phyloP scores from a whole-genome alignment of 2,113 vertebrate species.

The Brienomyrus brachyistius region DNA sequence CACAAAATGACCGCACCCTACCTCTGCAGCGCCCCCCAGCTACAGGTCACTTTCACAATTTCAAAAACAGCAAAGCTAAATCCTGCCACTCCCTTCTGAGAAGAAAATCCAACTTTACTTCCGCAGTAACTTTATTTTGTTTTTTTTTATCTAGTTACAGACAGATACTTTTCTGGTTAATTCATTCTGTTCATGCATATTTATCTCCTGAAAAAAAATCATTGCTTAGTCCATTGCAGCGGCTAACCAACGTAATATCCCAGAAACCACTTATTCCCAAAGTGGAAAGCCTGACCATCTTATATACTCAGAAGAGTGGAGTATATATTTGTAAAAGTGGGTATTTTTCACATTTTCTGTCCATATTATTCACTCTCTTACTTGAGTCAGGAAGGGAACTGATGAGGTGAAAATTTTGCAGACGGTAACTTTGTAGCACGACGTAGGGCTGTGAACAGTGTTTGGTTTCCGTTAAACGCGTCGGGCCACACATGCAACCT shows the following conservation, averaged over 20 bases:
- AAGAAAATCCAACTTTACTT: neutral
- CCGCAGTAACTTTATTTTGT: neutral
- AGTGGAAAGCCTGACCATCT: neutral
- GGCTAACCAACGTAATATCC: neutral
- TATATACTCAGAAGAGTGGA: neutral
- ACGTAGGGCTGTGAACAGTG: neutral
- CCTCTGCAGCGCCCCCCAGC: too few relatives aligned
- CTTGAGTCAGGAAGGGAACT: neutral
- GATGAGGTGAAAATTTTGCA: neutral
- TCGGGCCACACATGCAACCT: neutral
- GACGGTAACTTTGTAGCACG: neutral
- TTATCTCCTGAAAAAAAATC: neutral
- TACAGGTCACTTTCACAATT: neutral
- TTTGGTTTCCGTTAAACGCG: neutral
- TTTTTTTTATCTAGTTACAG: neutral
- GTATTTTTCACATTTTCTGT: neutral
- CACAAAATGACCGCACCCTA: neutral
- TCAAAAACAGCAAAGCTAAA: neutral
- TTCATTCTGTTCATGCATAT: neutral
- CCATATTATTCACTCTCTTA: neutral
- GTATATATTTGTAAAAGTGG: neutral
- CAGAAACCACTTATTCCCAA: neutral
- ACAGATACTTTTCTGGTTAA: neutral
- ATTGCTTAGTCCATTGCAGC: neutral
- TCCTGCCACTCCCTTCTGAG: neutral